Evolutionary conservation across 1,140 invertebrate species (phyloP).

Genomic region (Vanessa tameamea): DNA sequence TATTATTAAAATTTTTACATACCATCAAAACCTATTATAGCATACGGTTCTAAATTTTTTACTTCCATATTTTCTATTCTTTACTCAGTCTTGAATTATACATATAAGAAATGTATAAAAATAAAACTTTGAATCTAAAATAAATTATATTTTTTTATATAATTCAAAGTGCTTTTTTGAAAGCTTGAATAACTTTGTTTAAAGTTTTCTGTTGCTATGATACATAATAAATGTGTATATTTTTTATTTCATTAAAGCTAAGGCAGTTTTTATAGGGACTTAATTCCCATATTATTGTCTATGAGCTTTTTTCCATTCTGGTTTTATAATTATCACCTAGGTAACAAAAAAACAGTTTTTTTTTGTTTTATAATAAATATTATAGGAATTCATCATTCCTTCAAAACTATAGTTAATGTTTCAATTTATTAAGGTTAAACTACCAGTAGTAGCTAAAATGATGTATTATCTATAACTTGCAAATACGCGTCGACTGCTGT

Average conservation of each 20-base stretch:
- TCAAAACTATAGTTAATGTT: no score
- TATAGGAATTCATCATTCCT: no score
- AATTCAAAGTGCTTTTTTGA: conserved; percentile 1
- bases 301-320: no score
- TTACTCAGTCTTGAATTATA: conserved; percentile 13
- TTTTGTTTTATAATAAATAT: no score
- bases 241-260: neutral
- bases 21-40: conserved; percentile 90
- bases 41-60: conserved; percentile 82
- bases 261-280: no score
- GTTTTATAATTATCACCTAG: no score
- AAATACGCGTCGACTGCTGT: no score
- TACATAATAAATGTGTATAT: neutral
- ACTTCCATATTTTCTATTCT: conserved; percentile 63
- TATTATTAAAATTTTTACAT: conserved; percentile 33
- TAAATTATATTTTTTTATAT: neutral
- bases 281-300: no score
- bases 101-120: conserved; percentile 15
- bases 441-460: no score
- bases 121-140: conserved; percentile 32
- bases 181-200: conserved; percentile 28
- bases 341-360: no score
- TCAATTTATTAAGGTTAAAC: no score
- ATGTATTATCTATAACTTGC: no score
- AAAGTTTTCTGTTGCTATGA: conserved; percentile 22